phyloP scores from a whole-genome alignment of 2,888 invertebrate genomes.

The Bellardia pandia region DNA sequence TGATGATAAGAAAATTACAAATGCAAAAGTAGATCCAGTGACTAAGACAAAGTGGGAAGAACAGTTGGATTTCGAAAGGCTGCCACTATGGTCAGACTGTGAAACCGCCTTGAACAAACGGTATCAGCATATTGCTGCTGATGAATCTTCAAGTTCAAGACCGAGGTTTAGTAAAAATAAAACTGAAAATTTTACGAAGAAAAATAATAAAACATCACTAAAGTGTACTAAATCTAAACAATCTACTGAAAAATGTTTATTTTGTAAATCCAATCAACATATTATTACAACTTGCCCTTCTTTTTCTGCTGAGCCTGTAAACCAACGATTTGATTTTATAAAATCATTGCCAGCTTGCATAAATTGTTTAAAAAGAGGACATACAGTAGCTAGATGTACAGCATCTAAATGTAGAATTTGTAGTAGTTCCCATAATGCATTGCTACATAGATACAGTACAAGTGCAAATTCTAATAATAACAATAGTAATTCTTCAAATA shows the following conservation, averaged over 20 bases:
- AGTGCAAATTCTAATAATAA: not conserved
- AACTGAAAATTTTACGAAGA: too few relatives aligned
- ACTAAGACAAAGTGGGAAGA: conserved; percentile 19
- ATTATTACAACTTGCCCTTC: too few relatives aligned
- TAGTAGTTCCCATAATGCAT: not conserved
- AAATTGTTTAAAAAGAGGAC: conserved; percentile 1
- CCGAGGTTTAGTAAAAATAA: too few relatives aligned
- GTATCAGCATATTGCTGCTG: too few relatives aligned
- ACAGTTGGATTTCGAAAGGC: not conserved
- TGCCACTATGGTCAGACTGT: conserved; percentile 5
- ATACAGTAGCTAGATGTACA: not conserved
- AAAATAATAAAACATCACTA: too few relatives aligned
- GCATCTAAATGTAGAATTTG: not conserved
- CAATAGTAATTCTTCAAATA: not conserved
- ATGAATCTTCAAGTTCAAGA: too few relatives aligned
- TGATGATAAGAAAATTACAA: conserved; percentile 22
- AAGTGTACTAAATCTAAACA: too few relatives aligned
- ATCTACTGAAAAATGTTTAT: too few relatives aligned
- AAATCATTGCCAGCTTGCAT: not conserved
- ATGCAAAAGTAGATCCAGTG: not conserved
- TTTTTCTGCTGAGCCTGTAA: too few relatives aligned
- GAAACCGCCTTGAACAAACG: conserved; percentile 15
- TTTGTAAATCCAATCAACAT: too few relatives aligned
- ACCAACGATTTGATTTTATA: not conserved
- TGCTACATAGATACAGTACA: not conserved